Base-by-base conservation (phyloP, 2,113 vertebrate species). In the Halichoerus grypus region DNA sequence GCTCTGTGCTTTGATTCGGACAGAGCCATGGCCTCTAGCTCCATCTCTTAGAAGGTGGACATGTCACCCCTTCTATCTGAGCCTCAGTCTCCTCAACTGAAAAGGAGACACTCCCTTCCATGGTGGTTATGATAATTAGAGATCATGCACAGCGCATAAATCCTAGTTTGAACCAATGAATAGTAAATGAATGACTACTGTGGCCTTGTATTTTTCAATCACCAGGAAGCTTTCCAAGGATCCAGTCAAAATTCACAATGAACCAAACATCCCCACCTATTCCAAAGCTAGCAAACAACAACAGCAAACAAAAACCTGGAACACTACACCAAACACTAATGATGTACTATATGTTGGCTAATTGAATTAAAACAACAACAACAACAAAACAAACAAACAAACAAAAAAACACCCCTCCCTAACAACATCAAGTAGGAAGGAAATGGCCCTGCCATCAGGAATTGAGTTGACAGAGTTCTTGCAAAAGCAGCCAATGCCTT, bases 201-300 rank as follows among this genome's bases (percentile, higher is more conserved):
- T 76, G 57, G 5, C 5, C 72, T 86, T 93, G 88, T 61, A 49
- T 31, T 88, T 91, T 97, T 53, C 21, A 88, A 63, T 88, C 39
- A 59, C 14, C 5, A 42, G 3, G 24, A 81, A 21, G 1, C 11
- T 92, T 92, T 88, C 51, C 74, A 92, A 77, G 7, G 28, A 19
- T 59, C 16, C 42, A 76, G 24, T 65, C 63, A 88, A 95, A 95
- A 91, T 65, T 76, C 36, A 67, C 12, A 88, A 72, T 16, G 13
- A 84, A 59, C 28, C 18, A 85, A 36, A 19, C 16, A 80, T n/a
- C 46, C 51, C n/a, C 33, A 53, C 10, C 24, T 94, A 26, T 36
- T 83, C 77, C 80, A 36, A 94, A 85, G 57, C 28, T 19, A 74
- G 7, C 18, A 96, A 74, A 96, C 9, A 59, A 69, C 26, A 72